Conservation (phyloP, 2,797 vertebrate genomes). For the Chiroxiphia lanceolata region DNA sequence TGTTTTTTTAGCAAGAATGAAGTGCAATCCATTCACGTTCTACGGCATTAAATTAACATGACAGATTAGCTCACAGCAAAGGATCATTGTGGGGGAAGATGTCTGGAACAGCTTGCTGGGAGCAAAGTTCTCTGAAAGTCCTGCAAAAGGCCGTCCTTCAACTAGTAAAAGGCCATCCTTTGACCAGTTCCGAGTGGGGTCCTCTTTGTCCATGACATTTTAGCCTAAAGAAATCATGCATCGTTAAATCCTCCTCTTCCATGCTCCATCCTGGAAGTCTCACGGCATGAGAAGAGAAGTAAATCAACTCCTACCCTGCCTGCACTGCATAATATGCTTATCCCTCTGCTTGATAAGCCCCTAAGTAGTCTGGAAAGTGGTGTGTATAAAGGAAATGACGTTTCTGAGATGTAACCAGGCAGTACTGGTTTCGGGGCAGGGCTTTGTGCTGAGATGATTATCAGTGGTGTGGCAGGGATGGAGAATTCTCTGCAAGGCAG, state of each 20-base stretch:
- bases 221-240: background rate
- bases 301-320: background rate
- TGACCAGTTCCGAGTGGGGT: background rate
- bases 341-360: background rate
- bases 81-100: background rate
- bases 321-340: background rate
- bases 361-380: background rate
- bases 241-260: background rate
- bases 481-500: background rate
- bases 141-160: background rate
- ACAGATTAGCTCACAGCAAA: background rate
- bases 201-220: background rate
- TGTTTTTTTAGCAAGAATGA: background rate
- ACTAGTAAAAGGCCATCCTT: background rate
- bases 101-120: background rate
- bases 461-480: background rate
- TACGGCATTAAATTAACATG: background rate
- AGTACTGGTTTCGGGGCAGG: background rate
- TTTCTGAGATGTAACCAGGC: background rate
- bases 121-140: background rate
- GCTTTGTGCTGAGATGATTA: background rate
- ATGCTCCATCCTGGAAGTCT: background rate
- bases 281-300: background rate
- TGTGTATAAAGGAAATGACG: background rate
- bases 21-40: background rate